These are phyloP conservation scores for Telenomus remus DNA, from an alignment of 1,140 invertebrate genomes.

Conservation along the genomic window DNA sequence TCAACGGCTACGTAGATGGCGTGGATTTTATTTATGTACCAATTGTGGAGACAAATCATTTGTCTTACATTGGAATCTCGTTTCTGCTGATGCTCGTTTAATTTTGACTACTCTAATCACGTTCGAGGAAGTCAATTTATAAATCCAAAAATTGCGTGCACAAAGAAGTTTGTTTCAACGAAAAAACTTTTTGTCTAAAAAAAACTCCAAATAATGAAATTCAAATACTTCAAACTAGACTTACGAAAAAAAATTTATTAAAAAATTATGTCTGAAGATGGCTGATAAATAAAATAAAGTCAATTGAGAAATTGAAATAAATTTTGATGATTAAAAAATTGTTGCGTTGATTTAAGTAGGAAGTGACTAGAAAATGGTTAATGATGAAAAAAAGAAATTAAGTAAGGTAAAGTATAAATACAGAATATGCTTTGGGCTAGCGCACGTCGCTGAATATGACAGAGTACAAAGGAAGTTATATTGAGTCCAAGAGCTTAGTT, in stretches of 20 bases:
- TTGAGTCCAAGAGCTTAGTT: conserved; percentile 51
- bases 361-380: too few species aligned
- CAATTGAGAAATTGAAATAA: too few species aligned
- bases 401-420: too few species aligned
- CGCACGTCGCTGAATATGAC: conserved; percentile 22
- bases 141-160: conserved; percentile 2
- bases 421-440: too few species aligned
- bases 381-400: too few species aligned
- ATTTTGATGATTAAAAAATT: too few species aligned
- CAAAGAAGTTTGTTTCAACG: not conserved
- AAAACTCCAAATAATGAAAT: too few species aligned
- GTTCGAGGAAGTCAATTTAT: conserved; percentile 33
- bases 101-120: conserved; percentile 33
- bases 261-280: too few species aligned
- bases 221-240: too few species aligned
- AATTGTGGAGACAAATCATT: conserved; percentile 49
- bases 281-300: too few species aligned
- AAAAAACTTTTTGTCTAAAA: conserved; percentile 1
- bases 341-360: not conserved
- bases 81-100: conserved; percentile 29
- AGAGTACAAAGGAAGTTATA: conserved; percentile 53
- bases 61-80: conserved; percentile 30
- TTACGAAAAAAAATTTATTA: too few species aligned
- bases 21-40: conserved; percentile 48
- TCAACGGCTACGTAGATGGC: conserved; percentile 35